Evolutionary conservation across 2,113 vertebrate species (phyloP), one percentile per base, ranked within the genome.

Genomic region (Oncorhynchus masou): DNA sequence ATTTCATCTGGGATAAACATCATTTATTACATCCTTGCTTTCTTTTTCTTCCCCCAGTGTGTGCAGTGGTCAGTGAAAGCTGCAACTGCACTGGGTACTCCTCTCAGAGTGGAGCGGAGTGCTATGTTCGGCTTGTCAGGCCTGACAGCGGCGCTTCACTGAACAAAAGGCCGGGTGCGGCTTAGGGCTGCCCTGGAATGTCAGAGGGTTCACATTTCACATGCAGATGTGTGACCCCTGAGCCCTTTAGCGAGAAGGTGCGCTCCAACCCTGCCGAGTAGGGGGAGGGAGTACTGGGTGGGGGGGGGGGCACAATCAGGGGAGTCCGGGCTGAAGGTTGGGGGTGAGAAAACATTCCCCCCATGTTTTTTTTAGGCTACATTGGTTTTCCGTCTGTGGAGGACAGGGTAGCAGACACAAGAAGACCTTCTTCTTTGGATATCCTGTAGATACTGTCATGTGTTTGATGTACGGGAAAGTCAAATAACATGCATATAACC

Each of bases 161-260:
- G 93, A 95, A 92, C 95, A 96, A 97, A 98, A 96, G 92, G 94
- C 93, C 8, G 9, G 39, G 39, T 8, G 39, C 9, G 39, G 39
- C 39, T 39, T 45, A 45, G 9, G 39, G 9, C 39, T 45, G 39
- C 39, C 91, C 86, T 91, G 95, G 95, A 96, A 97, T 97, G 96
- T 97, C 95, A 95, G 95, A 94, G 94, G 89, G 96, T 96, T 95
- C 94, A 94, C 93, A 96, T 97, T 97, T 96, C 96, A 96, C 96
- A 97, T 96, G 95, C 95, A 97, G 96, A 98, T 97, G 95, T 96
- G 94, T 94, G 94, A 95, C 95, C 93, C 88, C 92, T 85, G 93
- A 94, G 93, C 94, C 95, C 93, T 93, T 87, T 94, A 89, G 92
- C 90, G 86, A 78, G 93, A 94, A 94, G 94, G 92, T 94, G 92